These are phyloP conservation scores for Anarrhichthys ocellatus DNA, from an alignment of 2,113 vertebrate genomes.

Conservation along the genomic window DNA sequence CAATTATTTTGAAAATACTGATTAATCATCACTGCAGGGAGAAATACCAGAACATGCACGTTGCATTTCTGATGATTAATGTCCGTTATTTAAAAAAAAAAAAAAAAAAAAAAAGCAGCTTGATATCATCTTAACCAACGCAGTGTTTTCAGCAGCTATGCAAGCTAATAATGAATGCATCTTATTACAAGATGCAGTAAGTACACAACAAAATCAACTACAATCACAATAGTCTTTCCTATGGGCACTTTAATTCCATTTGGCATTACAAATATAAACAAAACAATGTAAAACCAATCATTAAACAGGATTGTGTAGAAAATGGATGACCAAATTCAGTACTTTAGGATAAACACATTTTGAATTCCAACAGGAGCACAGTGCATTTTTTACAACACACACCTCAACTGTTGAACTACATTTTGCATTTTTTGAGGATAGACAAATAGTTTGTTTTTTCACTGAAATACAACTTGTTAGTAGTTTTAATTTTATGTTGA, in stretches of 20 bases:
- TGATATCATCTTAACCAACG: not conserved
- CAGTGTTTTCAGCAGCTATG: not conserved
- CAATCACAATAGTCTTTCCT: conserved; percentile 30
- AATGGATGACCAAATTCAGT: conserved; percentile 42
- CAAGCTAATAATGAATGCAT: not conserved
- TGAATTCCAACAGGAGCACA: conserved; percentile 37
- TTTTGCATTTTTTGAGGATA: not conserved
- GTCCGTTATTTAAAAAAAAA: not conserved
- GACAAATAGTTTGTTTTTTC: conserved; percentile 5
- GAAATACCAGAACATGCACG: not conserved
- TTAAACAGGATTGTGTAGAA: conserved; percentile 68
- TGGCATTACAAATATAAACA: conserved; percentile 85
- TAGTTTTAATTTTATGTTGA: conserved; percentile 8
- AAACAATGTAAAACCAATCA: conserved; percentile 65
- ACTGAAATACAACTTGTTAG: conserved; percentile 34
- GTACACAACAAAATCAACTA: not conserved
- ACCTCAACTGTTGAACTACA: conserved; percentile 29
- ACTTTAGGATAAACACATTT: conserved; percentile 40
- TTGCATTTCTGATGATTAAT: not conserved
- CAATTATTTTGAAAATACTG: not conserved
- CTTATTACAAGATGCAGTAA: not conserved
- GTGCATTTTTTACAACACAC: conserved; percentile 32
- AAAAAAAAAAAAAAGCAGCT: not conserved
- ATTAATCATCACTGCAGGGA: not conserved
- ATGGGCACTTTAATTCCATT: conserved; percentile 90